phyloP scores from a whole-genome alignment of 2,113 vertebrate genomes.

The Morone chrysops region DNA sequence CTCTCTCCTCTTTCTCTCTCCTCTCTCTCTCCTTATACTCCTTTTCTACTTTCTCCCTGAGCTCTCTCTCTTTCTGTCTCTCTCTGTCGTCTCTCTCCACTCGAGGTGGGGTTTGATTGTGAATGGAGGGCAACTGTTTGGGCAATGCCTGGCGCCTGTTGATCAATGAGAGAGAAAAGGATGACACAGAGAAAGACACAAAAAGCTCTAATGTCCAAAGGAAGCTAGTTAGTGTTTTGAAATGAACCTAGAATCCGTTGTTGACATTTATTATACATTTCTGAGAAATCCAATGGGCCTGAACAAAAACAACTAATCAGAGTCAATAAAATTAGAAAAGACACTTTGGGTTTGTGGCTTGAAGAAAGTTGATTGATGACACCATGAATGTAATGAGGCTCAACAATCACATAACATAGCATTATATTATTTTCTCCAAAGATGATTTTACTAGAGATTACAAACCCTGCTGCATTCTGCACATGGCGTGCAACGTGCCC shows the following conservation, averaged over 20 bases:
- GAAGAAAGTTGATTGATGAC: too few relatives aligned
- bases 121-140: slow-evolving; percentile 63
- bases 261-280: background rate
- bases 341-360: too few relatives aligned
- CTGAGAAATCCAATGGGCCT: too few relatives aligned
- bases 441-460: too few relatives aligned
- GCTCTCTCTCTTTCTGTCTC: slow-evolving; percentile 32
- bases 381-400: too few relatives aligned
- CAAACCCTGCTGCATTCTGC: too few relatives aligned
- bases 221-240: background rate
- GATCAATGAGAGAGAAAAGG: background rate
- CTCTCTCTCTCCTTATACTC: slow-evolving; percentile 20
- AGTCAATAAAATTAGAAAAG: too few relatives aligned
- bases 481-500: too few relatives aligned
- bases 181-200: background rate
- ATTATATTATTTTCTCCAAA: too few relatives aligned
- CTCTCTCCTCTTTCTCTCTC: slow-evolving; percentile 9
- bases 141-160: slow-evolving; percentile 77
- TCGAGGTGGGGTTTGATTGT: slow-evolving; percentile 68
- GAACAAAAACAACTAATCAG: too few relatives aligned
- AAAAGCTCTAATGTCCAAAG: background rate
- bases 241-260: background rate
- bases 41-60: slow-evolving; percentile 8
- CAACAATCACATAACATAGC: too few relatives aligned
- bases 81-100: slow-evolving; percentile 57